Evolutionary conservation across 2,888 invertebrate genomes (phyloP), one percentile per base, ranked within the genome.

Genomic region (Malthinus flaveolus): DNA sequence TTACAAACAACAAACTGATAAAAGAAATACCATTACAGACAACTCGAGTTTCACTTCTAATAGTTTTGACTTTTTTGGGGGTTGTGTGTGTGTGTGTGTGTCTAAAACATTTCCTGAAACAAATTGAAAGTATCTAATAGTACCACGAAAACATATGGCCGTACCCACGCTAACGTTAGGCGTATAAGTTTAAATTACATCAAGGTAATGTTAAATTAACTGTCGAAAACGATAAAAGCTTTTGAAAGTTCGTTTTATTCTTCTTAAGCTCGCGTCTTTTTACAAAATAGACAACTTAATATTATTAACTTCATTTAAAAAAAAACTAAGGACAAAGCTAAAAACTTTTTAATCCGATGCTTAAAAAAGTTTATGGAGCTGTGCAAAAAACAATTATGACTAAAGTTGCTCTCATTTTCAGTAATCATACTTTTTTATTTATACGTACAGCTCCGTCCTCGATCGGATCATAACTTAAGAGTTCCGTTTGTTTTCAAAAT

Each of bases 1-100:
- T 73, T 71, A 73, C 69, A 64, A 68, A 68, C 72, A 71, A 73
- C 71, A 71, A 73, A 75, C 61, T 61, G 61, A 61, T 61, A 61
- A 61, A 61, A 61, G 61, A 61, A 61, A 59, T 54, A 61, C 61
- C 55, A 61, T 61, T 61, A 61, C 55, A 36, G 51, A 35, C 48
- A 47, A 56, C 61, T 61, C 61, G 49, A 59, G 61, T 61, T 61
- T 59, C 61, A 61, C 58, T 61, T 56, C 61, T 56, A 57, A 61
- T 57, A 57, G 57, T 54, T 57, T 49, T 50, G 61, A 61, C 61
- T 61, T 61, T 61, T 42, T 61, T 57, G 49, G 39, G n/a, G n/a
- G 2, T 32, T 35, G 35, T 10, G 2, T 23, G 23, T 23, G 23
- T 23, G 23, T 23, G 23, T 23, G 23, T 23, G 23, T 23, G 23